phyloP scores from a whole-genome alignment of 1,140 invertebrate species.

The Oreohelix idahoensis region DNA sequence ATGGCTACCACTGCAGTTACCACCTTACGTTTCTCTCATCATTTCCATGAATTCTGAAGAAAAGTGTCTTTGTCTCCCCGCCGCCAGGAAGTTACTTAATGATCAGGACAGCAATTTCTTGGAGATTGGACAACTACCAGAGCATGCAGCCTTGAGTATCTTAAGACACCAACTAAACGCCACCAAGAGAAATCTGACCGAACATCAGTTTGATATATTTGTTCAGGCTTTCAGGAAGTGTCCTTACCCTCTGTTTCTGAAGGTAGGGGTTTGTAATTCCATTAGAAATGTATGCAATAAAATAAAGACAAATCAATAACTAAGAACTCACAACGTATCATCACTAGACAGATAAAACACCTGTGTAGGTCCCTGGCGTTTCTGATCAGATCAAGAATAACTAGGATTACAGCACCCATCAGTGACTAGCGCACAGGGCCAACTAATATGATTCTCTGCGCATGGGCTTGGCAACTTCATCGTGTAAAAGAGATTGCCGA shows the following conservation, averaged over 20 bases:
- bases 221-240: constrained; percentile 63
- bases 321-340: too few species aligned
- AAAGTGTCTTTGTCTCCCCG: constrained; percentile 57
- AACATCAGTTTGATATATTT: constrained; percentile 63
- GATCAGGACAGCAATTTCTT: constrained; percentile 52
- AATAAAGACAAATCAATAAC: too few species aligned
- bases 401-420: too few species aligned
- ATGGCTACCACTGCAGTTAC: constrained; percentile 70
- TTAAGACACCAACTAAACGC: too few species aligned
- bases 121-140: constrained; percentile 58
- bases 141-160: constrained; percentile 60
- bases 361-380: too few species aligned
- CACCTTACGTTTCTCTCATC: constrained; percentile 78
- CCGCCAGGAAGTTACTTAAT: constrained; percentile 44
- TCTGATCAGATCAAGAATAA: too few species aligned
- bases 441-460: too few species aligned
- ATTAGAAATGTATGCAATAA: background rate
- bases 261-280: constrained; percentile 37
- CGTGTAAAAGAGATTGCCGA: too few species aligned
- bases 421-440: too few species aligned
- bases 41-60: constrained; percentile 75
- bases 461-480: too few species aligned
- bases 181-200: too few species aligned
- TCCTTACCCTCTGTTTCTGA: constrained; percentile 66
- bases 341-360: too few species aligned